phyloP scores from a whole-genome alignment of 2,797 vertebrate genomes.

The Octomys mimax region DNA sequence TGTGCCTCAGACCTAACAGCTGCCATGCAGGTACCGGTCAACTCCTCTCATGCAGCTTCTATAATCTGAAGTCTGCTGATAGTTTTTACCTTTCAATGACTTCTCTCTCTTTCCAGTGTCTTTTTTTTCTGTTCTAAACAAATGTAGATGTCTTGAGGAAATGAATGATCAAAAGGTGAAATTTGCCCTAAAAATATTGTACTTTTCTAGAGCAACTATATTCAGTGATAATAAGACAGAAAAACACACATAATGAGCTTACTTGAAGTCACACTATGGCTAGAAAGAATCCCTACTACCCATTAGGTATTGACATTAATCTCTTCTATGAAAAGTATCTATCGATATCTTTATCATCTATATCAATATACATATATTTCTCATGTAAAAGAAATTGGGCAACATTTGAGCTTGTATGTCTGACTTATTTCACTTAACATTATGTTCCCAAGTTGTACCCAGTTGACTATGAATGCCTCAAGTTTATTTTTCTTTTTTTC shows the following conservation, averaged over 20 bases:
- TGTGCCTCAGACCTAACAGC: slow-evolving; percentile 73
- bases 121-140: slow-evolving; percentile 55
- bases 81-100: slow-evolving; percentile 64
- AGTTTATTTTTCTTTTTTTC: too few species aligned
- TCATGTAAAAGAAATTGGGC: background rate
- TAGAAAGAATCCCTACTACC: slow-evolving; percentile 14
- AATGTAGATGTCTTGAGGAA: slow-evolving; percentile 36
- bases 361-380: background rate
- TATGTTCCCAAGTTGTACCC: background rate
- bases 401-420: background rate
- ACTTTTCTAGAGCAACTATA: slow-evolving; percentile 51
- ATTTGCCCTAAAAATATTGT: slow-evolving; percentile 21
- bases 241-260: background rate
- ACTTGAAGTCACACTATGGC: slow-evolving; percentile 37
- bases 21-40: slow-evolving; percentile 68
- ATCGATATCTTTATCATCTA: background rate
- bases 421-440: background rate
- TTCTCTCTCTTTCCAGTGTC: slow-evolving; percentile 39
- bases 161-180: slow-evolving; percentile 60
- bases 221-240: slow-evolving; percentile 21
- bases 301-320: slow-evolving; percentile 35
- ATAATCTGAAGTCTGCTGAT: slow-evolving; percentile 53
- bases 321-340: slow-evolving; percentile 8
- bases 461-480: background rate
- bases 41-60: slow-evolving; percentile 52